phyloP scores from a whole-genome alignment of 1,140 invertebrate genomes.

The Drosophila pachea region DNA sequence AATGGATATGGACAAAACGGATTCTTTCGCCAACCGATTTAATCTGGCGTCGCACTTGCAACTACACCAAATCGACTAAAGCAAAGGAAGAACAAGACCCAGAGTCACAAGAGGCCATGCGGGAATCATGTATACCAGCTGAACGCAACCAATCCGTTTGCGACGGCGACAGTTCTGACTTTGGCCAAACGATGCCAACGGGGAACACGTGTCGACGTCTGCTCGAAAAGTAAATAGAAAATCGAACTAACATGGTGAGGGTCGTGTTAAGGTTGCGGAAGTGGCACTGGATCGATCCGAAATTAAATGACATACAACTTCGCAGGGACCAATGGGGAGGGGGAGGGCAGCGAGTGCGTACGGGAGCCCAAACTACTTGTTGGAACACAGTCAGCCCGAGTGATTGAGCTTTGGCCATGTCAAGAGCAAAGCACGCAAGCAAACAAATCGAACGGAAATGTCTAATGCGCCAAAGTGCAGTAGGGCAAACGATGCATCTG shows the following conservation, averaged over 20 bases:
- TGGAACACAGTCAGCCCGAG: conserved; percentile 1
- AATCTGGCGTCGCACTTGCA: conserved; percentile 44
- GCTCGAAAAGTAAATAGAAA: conserved; percentile 34
- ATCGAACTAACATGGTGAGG: conserved; percentile 14
- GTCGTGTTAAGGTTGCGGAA: conserved; percentile 43
- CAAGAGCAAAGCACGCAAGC: conserved; percentile 45
- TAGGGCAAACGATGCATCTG: conserved; percentile 49
- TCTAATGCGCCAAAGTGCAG: conserved; percentile 75
- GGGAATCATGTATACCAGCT: conserved; percentile 23
- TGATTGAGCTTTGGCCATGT: conserved; percentile 32
- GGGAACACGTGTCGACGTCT: conserved; percentile 66
- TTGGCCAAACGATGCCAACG: conserved; percentile 46
- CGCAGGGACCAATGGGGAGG: neutral
- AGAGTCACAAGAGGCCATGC: conserved; percentile 37
- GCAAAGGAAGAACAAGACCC: conserved; percentile 13
- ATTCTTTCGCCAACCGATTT: conserved; percentile 23
- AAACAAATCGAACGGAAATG: conserved; percentile 78
- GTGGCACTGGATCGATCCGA: conserved; percentile 59
- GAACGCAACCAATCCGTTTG: conserved; percentile 52
- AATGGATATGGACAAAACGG: conserved; percentile 29
- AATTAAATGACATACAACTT: conserved; percentile 57
- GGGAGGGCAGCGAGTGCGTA: too few relatives aligned
- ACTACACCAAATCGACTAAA: conserved; percentile 65
- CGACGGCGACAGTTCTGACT: conserved; percentile 47
- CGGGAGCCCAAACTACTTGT: neutral